These are phyloP conservation scores for Arvicanthis niloticus DNA, from an alignment of 2,113 vertebrate species.

Conservation along the genomic window DNA sequence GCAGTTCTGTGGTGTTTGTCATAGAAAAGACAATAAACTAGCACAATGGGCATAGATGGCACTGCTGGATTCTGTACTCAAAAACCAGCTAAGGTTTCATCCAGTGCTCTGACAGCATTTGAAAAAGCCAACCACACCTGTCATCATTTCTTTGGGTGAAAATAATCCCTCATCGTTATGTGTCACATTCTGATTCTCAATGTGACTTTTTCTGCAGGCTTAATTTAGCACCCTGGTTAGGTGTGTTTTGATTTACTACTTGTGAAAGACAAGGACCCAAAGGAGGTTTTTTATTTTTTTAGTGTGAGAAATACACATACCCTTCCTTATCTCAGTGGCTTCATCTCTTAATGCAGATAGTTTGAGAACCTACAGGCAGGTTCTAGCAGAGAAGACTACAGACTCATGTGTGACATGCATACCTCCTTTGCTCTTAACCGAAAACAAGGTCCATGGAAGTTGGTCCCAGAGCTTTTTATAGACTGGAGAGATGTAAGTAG, in stretches of 20 bases:
- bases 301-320: not conserved
- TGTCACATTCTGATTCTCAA: not conserved
- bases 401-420: not conserved
- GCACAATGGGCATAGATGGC: not conserved
- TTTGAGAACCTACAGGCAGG: not conserved
- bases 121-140: not conserved
- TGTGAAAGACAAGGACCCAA: not conserved
- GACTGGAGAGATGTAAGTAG: not conserved
- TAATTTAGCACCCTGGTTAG: slow-evolving; percentile 9
- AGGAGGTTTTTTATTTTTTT: not conserved
- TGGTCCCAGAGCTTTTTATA: slow-evolving; percentile 19
- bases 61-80: not conserved
- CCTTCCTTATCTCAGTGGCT: not conserved
- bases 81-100: not conserved
- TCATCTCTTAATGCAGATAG: not conserved
- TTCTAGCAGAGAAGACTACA: not conserved
- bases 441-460: not conserved
- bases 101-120: not conserved
- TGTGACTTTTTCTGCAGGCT: not conserved
- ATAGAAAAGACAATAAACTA: not conserved
- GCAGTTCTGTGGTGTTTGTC: not conserved
- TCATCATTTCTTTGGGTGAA: not conserved
- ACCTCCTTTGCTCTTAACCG: not conserved
- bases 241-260: not conserved
- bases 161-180: not conserved